Evolutionary conservation across 2,797 vertebrate species (phyloP).

Genomic region (Etheostoma perlongum): DNA sequence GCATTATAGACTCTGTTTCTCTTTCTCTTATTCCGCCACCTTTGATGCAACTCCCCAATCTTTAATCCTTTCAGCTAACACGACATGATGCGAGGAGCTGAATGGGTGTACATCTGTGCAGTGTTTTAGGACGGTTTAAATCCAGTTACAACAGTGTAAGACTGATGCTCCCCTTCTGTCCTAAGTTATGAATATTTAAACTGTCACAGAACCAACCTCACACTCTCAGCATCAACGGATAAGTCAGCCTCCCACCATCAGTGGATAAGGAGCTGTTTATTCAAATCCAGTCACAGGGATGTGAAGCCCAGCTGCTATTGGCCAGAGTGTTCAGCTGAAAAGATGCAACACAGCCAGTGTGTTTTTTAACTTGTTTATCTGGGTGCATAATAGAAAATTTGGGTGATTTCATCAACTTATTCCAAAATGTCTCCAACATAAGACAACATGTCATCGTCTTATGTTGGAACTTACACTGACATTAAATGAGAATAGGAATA

Average conservation of each 20-base stretch:
- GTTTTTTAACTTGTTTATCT: slow-evolving; percentile 43
- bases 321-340: slow-evolving; percentile 41
- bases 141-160: slow-evolving; percentile 79
- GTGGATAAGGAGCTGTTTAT: slow-evolving; percentile 69
- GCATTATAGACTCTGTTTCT: slow-evolving; percentile 72
- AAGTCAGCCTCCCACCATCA: slow-evolving; percentile 68
- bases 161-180: slow-evolving; percentile 74
- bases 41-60: slow-evolving; percentile 80
- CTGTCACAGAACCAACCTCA: slow-evolving; percentile 74
- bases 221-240: slow-evolving; percentile 65
- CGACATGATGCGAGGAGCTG: slow-evolving; percentile 70
- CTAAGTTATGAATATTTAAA: slow-evolving; percentile 86
- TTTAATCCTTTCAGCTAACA: slow-evolving; percentile 87
- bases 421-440: not conserved
- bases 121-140: slow-evolving; percentile 80
- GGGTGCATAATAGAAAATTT: not conserved
- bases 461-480: not conserved
- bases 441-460: not conserved
- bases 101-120: slow-evolving; percentile 86
- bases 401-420: not conserved
- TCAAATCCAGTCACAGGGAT: slow-evolving; percentile 63
- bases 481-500: not conserved
- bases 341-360: slow-evolving; percentile 41
- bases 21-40: slow-evolving; percentile 77
- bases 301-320: slow-evolving; percentile 66